Percentiles rank a stretch among this genome's conserved stretches.
Evolutionary conservation across 2,888 invertebrate species (phyloP).

Genomic region (Synergus umbraculus): DNA sequence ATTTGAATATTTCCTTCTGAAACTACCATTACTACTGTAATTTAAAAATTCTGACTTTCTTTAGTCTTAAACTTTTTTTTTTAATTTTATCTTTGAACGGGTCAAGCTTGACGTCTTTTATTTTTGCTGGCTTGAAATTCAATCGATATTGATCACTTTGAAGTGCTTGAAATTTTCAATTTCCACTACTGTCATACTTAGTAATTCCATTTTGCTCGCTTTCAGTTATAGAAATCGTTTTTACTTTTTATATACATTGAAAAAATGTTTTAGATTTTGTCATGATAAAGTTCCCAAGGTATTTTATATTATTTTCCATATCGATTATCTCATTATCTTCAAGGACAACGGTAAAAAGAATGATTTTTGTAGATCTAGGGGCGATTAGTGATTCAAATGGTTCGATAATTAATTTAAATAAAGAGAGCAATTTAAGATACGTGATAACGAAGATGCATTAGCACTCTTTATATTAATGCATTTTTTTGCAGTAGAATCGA

Average conservation of each 20-base stretch:
- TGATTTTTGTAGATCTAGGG: constrained; percentile 2
- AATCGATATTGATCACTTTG: too few relatives aligned
- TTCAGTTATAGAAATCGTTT: neutral
- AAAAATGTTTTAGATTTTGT: neutral
- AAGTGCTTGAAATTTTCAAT: neutral
- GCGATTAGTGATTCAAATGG: neutral
- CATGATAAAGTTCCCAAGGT: neutral
- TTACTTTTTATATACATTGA: neutral
- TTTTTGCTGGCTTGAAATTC: too few relatives aligned
- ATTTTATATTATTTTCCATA: neutral
- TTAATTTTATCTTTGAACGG: too few relatives aligned
- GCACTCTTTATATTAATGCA: neutral
- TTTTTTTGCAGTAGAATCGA: neutral
- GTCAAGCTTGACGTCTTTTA: too few relatives aligned
- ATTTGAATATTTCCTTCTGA: too few relatives aligned
- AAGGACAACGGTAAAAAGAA: neutral
- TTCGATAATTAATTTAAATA: neutral
- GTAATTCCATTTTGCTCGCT: too few relatives aligned
- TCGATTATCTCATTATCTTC: neutral
- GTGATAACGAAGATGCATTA: neutral
- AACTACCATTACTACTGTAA: too few relatives aligned
- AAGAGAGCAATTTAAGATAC: neutral
- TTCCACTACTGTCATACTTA: neutral
- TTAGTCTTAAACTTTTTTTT: too few relatives aligned
- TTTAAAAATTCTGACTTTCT: too few relatives aligned